These are phyloP conservation scores for Neoitamus cyanurus DNA, from an alignment of 2,888 invertebrate species.

Conservation along the genomic window DNA sequence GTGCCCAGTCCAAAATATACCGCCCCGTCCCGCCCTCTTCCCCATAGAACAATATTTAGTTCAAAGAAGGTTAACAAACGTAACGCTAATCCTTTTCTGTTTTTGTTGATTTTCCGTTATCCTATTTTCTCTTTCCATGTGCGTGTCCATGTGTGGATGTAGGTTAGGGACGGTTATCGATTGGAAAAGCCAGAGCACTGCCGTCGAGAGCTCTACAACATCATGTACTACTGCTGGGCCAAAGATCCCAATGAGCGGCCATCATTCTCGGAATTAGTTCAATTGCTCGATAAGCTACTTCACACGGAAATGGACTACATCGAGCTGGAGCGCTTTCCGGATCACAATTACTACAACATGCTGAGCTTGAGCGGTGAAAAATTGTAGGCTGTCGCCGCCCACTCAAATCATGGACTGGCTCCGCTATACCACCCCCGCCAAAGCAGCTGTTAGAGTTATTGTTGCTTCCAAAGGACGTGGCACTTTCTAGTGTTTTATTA, in stretches of 20 bases:
- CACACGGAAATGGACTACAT: constrained; percentile 94
- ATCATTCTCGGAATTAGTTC: constrained; percentile 83
- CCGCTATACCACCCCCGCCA: not conserved
- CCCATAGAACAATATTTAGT: not conserved
- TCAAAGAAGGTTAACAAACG: not conserved
- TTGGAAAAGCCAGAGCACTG: constrained; percentile 95
- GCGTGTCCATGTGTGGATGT: constrained; percentile 51
- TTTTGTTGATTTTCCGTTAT: constrained; percentile 6
- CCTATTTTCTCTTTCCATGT: not conserved
- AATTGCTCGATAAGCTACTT: constrained; percentile 83
- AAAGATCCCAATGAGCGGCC: constrained; percentile 86
- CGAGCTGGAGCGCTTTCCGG: constrained; percentile 90
- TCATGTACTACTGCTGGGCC: constrained; percentile 97
- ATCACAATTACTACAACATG: constrained; percentile 91
- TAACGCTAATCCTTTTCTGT: constrained; percentile 47
- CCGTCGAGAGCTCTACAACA: constrained; percentile 89
- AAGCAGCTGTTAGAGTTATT: not conserved
- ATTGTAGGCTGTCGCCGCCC: constrained; percentile 64
- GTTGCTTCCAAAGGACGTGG: not conserved
- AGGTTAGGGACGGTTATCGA: constrained; percentile 89
- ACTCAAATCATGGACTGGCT: not conserved
- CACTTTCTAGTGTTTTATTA: not conserved
- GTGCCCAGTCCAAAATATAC: not conserved
- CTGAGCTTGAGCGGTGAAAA: constrained; percentile 88
- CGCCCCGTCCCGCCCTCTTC: not conserved